Evolutionary conservation across 2,888 invertebrate genomes (phyloP).

Genomic region (Gandaritis pyraliata): DNA sequence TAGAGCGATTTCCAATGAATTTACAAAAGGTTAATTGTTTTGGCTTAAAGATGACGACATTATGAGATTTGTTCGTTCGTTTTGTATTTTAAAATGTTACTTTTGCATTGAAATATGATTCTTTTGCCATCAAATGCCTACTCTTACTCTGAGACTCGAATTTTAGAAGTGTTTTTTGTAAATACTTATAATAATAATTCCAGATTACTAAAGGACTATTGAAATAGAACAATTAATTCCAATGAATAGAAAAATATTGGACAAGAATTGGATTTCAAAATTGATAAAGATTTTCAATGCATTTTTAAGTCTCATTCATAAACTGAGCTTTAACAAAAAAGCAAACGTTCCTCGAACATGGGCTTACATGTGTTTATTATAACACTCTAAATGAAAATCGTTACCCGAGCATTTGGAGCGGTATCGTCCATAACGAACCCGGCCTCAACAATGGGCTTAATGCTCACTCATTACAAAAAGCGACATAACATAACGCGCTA

Average conservation of each 20-base stretch:
- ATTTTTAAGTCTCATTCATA: neutral
- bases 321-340: conserved; percentile 34
- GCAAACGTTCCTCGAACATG: conserved; percentile 65
- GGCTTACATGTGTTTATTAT: conserved; percentile 81
- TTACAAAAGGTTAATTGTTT: conserved; percentile 15
- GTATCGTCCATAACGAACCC: conserved; percentile 82
- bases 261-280: neutral
- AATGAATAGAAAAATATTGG: neutral
- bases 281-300: no score
- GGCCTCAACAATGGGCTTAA: conserved; percentile 83
- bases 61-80: neutral
- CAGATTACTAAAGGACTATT: no score
- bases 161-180: no score
- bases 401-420: conserved; percentile 80
- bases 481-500: conserved; percentile 82
- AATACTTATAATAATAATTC: no score
- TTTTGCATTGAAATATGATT: neutral
- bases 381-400: conserved; percentile 83
- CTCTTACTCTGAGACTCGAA: no score
- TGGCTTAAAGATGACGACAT: conserved; percentile 3
- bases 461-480: conserved; percentile 84
- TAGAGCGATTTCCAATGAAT: conserved; percentile 13
- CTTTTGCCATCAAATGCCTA: no score
- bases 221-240: no score
- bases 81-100: neutral